Base-by-base conservation (phyloP, 1,140 invertebrate genomes). In the Aethina tumida region DNA sequence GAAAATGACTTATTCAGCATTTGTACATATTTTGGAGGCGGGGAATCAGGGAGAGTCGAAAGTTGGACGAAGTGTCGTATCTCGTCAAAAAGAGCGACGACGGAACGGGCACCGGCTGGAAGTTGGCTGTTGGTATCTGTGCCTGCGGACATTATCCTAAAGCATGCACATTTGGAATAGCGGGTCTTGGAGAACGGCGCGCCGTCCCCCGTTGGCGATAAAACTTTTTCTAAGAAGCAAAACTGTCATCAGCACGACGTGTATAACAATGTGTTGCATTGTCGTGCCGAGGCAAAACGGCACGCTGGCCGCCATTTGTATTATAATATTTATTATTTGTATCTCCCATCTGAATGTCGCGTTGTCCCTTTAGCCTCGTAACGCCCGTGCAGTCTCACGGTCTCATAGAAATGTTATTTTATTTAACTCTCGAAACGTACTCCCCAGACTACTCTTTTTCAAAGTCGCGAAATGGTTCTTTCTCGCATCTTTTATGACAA, bases 241-340 rank as follows among this genome's bases (percentile, higher is more conserved):
- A 58, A 60, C 55, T 60, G 58, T 58, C 55, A 55, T 54, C 54
- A 50, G 43, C 37, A 52, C 48, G 49, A 49, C 49, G 48, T 52
- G 53, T 50, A 49, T 52, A 54, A 58, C 55, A 58, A 58, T 58
- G 55, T 56, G 55, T 55, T 53, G 50, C 57, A 56, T 57, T 57
- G 55, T 59, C 47, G 46, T 36, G 39, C 32, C 35, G 43, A 41
- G 34, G 28, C 15, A 22, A 41, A 41, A 38, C 38, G 37, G 39
- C 41, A 34, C 21, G 30, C 36, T 22, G 33, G 41, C 35, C 30
- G 39, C 41, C 45, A 43, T 49, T 44, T 42, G 50, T 50, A 54
- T 60, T 60, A 58, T 58, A 59, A 59, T 61, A 61, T 61, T 61
- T 59, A 61, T 61, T 61, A 59, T 61, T 58, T 61, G 59, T 57